Conservation (phyloP, 2,113 vertebrate genomes). For the Corythornis vintsioides region DNA sequence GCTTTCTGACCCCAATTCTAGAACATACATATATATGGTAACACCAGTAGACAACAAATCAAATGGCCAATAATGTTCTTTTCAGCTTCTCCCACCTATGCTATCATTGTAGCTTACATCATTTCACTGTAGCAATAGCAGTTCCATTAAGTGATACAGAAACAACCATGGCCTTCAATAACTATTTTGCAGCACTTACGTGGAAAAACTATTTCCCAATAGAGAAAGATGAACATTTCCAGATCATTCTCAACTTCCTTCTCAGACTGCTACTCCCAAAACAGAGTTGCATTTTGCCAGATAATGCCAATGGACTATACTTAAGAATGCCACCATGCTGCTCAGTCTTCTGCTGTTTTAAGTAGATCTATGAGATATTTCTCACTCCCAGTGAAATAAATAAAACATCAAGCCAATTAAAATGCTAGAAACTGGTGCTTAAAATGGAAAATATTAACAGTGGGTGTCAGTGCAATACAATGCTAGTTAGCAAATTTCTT, state of each 20-base stretch:
- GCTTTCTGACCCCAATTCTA: neutral
- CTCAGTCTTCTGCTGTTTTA: neutral
- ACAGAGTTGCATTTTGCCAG: neutral
- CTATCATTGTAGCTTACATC: neutral
- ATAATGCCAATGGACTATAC: neutral
- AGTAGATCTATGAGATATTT: neutral
- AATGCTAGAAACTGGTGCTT: neutral
- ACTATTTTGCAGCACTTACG: neutral
- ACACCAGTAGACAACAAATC: neutral
- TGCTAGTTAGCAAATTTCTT: neutral
- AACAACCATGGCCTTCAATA: neutral
- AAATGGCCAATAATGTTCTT: neutral
- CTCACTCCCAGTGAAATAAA: neutral
- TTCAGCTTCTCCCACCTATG: neutral
- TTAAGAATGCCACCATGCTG: neutral
- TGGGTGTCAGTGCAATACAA: neutral
- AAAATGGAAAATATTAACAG: neutral
- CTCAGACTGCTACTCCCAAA: neutral
- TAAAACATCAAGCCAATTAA: neutral
- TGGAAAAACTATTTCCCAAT: neutral
- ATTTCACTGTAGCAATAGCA: neutral
- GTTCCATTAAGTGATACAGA: neutral
- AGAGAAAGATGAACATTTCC: neutral
- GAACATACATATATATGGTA: neutral
- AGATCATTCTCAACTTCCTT: neutral